A percentile compares a stretch with the other conserved stretches of the same genome.
Conservation (phyloP, 2,888 invertebrate genomes). For the Linyphia triangularis region DNA sequence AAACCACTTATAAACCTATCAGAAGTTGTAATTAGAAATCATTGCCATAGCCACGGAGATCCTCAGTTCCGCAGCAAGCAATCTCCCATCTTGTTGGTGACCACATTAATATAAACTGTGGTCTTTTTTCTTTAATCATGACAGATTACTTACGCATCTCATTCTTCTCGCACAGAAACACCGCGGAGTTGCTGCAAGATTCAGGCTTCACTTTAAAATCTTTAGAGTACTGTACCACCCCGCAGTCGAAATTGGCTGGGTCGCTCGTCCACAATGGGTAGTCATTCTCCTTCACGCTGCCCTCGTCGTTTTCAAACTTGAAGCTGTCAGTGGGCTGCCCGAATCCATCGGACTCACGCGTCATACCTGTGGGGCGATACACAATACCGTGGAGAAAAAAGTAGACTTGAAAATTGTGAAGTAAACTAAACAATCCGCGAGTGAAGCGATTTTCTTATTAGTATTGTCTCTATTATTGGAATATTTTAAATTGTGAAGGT, state of each 20-base stretch:
- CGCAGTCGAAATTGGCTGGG: constrained; percentile 34
- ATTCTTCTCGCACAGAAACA: constrained; percentile 26
- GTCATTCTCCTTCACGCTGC: constrained; percentile 21
- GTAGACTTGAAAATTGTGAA: neutral
- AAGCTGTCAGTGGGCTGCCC: neutral
- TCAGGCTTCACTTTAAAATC: constrained; percentile 31
- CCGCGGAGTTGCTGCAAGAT: constrained; percentile 6
- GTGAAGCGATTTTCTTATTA: too few relatives aligned
- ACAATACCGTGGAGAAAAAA: neutral
- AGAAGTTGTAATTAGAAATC: too few relatives aligned
- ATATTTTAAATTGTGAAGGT: too few relatives aligned
- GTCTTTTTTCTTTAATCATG: too few relatives aligned
- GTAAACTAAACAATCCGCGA: too few relatives aligned
- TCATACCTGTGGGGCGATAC: constrained; percentile 9
- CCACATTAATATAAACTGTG: too few relatives aligned
- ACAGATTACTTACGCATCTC: constrained; percentile 44
- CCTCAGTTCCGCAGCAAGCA: too few relatives aligned
- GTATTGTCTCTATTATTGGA: too few relatives aligned
- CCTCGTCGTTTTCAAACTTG: constrained; percentile 16
- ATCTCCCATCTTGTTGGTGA: too few relatives aligned
- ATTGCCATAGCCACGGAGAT: too few relatives aligned
- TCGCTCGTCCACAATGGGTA: constrained; percentile 25
- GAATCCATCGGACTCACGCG: neutral
- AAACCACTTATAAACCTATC: too few relatives aligned
- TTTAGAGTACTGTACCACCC: neutral